A percentile compares a stretch with the other conserved stretches of the same genome.
Evolutionary conservation across 2,797 vertebrate species (phyloP).

Genomic region (Dicrostonyx torquatus): DNA sequence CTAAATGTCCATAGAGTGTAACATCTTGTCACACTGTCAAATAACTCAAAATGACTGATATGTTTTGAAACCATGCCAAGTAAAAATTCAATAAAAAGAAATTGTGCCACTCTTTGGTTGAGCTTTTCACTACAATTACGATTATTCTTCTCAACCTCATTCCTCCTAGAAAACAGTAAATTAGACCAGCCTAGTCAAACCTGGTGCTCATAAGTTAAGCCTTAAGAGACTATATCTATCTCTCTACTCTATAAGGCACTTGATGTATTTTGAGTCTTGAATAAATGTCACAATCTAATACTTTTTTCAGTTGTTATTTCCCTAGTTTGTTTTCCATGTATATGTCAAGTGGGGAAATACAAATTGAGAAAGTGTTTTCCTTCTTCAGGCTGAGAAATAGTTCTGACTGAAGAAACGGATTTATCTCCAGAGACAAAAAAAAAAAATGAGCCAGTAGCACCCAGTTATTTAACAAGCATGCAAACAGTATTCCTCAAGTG

Average conservation of each 20-base stretch:
- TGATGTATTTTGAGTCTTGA: constrained; percentile 58
- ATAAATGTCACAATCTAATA: constrained; percentile 24
- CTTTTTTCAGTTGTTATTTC: constrained; percentile 44
- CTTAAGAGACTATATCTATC: constrained; percentile 50
- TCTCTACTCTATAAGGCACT: constrained; percentile 45
- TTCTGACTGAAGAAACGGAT: constrained; percentile 56
- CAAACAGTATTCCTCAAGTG: background rate
- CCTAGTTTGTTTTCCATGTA: background rate
- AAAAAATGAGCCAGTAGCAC: constrained; percentile 13
- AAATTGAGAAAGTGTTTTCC: constrained; percentile 21
- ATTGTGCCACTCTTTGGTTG: constrained; percentile 29
- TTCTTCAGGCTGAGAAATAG: constrained; percentile 23
- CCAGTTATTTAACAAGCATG: background rate
- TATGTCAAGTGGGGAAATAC: constrained; percentile 25
- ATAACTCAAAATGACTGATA: constrained; percentile 52
- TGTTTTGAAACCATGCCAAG: constrained; percentile 37
- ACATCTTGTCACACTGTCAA: constrained; percentile 47
- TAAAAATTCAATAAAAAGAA: constrained; percentile 53
- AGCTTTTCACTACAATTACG: constrained; percentile 27
- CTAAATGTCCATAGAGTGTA: constrained; percentile 47
- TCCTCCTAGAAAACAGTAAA: constrained; percentile 41
- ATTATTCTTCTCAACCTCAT: constrained; percentile 41
- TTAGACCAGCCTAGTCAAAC: constrained; percentile 40
- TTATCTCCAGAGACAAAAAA: constrained; percentile 13
- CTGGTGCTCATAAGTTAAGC: constrained; percentile 4